Evolutionary conservation across 2,888 invertebrate species (phyloP), one percentile per base, ranked within the genome.

Genomic region (Agrotis ipsilon): DNA sequence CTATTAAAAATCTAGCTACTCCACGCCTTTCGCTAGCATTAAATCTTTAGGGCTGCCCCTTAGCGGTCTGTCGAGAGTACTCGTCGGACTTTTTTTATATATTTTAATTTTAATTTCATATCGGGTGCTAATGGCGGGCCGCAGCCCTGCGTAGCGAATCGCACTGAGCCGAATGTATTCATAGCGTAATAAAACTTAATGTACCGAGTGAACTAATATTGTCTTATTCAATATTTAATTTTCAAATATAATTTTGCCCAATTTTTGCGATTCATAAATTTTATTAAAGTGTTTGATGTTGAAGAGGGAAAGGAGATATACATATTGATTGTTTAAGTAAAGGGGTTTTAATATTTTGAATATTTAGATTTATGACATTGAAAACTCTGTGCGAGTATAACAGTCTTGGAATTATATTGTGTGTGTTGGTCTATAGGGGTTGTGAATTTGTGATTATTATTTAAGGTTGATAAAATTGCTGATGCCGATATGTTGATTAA

Each of bases 71-170:
- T 94, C 84, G 93, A 96, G 95, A 91, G 95, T 94, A 88, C 95
- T 95, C 92, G 85, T 89, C 89, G 92, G 88, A 92, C 91, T 93
- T 96, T 95, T n/a, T 96, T 96, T 96, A 94, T 95, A 94, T 95
- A 95, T 96, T 96, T 96, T 95, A 96, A 96, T 96, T 96, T 96
- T 95, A 95, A 96, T 96, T 96, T 96, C 95, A 96, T 96, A 96
- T 95, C 95, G 93, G 91, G 95, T 92, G 94, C 92, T 96, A 96
- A 96, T 96, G 94, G 95, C 91, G 89, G 92, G 87, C 92, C 89
- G 87, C 94, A 94, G 94, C 96, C 95, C 95, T 94, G 96, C 96
- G 94, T 94, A 91, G 91, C 95, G 94, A 96, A 96, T 96, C 91
- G 92, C 86, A 85, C 90, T 89, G 89, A 91, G 90, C 91, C 90